Evolutionary conservation across 2,113 vertebrate species (phyloP).

Genomic region (Oreochromis tanganicae): DNA sequence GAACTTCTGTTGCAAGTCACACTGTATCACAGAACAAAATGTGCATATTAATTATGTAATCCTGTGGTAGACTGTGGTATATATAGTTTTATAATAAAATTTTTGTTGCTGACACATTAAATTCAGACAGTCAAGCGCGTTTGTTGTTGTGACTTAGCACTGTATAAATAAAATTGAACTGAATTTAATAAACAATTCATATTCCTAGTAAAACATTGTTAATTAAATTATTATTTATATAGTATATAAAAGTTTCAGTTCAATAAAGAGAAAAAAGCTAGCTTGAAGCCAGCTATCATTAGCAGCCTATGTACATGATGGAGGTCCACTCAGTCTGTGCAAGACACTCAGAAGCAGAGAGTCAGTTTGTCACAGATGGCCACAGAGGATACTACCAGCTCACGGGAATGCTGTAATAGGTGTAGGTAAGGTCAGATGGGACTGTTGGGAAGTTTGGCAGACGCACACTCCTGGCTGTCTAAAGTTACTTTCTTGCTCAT

Average conservation of each 20-base stretch:
- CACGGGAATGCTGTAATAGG: neutral
- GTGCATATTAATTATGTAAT: neutral
- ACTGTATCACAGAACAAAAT: neutral
- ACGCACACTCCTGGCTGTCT: neutral
- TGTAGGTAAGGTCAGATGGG: neutral
- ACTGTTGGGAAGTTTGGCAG: neutral
- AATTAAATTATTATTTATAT: neutral
- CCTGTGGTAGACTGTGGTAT: neutral
- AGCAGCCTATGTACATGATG: neutral
- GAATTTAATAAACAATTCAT: neutral
- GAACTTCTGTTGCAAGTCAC: neutral
- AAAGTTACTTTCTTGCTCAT: neutral
- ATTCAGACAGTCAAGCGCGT: fast-evolving
- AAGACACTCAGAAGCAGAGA: neutral
- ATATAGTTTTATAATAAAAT: no score
- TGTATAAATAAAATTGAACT: neutral
- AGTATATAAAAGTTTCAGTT: neutral
- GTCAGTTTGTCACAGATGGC: neutral
- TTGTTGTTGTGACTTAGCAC: neutral
- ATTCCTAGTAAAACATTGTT: neutral
- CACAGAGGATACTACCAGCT: neutral
- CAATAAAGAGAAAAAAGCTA: neutral
- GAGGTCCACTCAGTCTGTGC: neutral
- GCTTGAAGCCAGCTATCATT: neutral
- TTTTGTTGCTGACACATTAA: neutral